Percentiles rank a stretch among this genome's conserved stretches.
These are phyloP conservation scores for Cepaea hortensis DNA, from an alignment of 2,888 invertebrate species.

Conservation along the genomic window DNA sequence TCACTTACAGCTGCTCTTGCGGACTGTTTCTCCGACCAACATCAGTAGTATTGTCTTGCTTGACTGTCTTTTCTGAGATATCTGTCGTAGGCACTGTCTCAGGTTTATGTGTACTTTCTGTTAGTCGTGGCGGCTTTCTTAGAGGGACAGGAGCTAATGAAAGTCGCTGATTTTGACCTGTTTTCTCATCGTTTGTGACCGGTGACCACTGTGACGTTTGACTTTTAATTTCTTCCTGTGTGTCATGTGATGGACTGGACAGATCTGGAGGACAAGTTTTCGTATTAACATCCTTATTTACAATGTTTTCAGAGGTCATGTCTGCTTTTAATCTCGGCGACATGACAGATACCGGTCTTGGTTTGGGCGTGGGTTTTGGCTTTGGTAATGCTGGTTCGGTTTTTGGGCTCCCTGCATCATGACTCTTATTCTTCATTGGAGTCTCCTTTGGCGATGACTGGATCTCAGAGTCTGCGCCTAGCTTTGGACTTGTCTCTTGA, in stretches of 20 bases:
- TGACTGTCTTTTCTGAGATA: too few species aligned
- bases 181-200: neutral
- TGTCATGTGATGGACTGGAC: neutral
- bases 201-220: neutral
- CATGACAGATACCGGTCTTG: slow-evolving; percentile 9
- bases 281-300: neutral
- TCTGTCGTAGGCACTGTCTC: too few species aligned
- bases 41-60: too few species aligned
- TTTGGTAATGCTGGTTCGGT: neutral
- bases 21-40: too few species aligned
- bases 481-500: neutral
- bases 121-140: too few species aligned
- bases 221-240: neutral
- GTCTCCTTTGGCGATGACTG: neutral
- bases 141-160: neutral
- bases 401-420: neutral
- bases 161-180: neutral
- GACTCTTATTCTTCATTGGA: neutral
- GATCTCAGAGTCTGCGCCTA: neutral
- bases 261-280: too few species aligned
- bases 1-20: too few species aligned
- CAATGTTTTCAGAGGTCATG: neutral
- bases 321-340: neutral
- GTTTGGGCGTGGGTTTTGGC: slow-evolving; percentile 37
- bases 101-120: too few species aligned